Percentiles rank a stretch among this genome's conserved stretches.
Evolutionary conservation across 2,797 vertebrate species (phyloP).

Genomic region (Lophius americanus): DNA sequence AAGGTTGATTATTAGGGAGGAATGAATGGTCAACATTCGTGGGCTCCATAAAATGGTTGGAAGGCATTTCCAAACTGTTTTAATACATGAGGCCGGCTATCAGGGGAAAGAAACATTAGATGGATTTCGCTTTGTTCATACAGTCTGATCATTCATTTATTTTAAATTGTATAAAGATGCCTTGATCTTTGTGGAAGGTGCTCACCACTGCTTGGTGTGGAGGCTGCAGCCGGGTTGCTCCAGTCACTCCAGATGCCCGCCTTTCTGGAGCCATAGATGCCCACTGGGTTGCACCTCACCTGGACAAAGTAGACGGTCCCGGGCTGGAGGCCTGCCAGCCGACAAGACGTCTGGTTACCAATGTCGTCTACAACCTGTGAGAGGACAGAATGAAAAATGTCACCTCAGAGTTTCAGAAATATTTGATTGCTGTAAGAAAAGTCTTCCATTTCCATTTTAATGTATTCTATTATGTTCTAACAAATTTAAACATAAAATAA

Average conservation of each 20-base stretch:
- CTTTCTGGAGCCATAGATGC: slow-evolving; percentile 94
- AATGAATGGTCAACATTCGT: slow-evolving; percentile 46
- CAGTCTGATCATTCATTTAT: background rate
- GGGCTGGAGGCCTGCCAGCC: slow-evolving; percentile 88
- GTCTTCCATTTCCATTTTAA: slow-evolving; percentile 5
- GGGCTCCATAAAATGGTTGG: slow-evolving; percentile 35
- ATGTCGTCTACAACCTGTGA: slow-evolving; percentile 90
- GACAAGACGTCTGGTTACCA: slow-evolving; percentile 93
- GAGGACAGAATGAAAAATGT: background rate
- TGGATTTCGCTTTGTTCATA: slow-evolving; percentile 5
- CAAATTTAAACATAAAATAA: slow-evolving; percentile 2
- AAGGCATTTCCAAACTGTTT: slow-evolving; percentile 45
- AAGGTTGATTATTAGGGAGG: slow-evolving; percentile 63
- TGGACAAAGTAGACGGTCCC: slow-evolving; percentile 94
- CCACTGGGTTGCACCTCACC: slow-evolving; percentile 93
- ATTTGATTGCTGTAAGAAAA: background rate
- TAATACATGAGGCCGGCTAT: slow-evolving; percentile 5
- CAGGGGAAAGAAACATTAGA: slow-evolving; percentile 8
- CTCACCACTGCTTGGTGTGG: slow-evolving; percentile 90
- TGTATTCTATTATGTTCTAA: background rate
- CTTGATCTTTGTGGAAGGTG: background rate
- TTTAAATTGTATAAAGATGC: background rate
- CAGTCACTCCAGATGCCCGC: slow-evolving; percentile 95
- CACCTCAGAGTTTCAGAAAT: background rate
- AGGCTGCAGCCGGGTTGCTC: slow-evolving; percentile 93